phyloP scores from a whole-genome alignment of 2,888 invertebrate genomes.

The Aspidiotus rigidus region DNA sequence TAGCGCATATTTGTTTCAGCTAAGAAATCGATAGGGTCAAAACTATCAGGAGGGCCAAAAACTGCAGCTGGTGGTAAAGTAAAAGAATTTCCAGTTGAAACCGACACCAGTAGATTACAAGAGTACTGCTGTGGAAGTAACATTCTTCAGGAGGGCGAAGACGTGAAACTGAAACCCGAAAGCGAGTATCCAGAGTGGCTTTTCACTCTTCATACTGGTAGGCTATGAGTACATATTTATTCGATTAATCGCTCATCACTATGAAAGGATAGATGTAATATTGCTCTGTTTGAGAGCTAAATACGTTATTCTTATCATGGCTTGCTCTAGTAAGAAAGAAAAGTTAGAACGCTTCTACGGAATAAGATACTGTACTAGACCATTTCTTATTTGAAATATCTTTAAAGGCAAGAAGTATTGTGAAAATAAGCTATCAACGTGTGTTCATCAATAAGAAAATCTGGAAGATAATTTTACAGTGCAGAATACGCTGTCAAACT shows the following conservation, averaged over 20 bases:
- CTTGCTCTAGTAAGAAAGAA: too few species aligned
- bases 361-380: too few species aligned
- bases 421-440: too few species aligned
- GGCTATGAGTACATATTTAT: constrained; percentile 15
- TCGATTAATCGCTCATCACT: background rate
- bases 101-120: constrained; percentile 65
- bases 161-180: constrained; percentile 65
- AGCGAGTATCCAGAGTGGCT: constrained; percentile 88
- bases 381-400: too few species aligned
- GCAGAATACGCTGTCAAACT: too few species aligned
- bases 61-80: constrained; percentile 44
- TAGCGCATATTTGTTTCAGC: too few species aligned
- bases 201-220: constrained; percentile 63
- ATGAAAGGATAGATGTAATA: background rate
- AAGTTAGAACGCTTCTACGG: too few species aligned
- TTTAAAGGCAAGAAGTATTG: too few species aligned
- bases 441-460: too few species aligned
- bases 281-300: background rate
- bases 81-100: constrained; percentile 70
- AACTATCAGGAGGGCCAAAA: background rate
- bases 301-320: background rate
- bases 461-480: too few species aligned
- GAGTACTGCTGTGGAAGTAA: constrained; percentile 78
- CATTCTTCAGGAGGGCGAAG: constrained; percentile 63
- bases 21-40: too few species aligned